Evolutionary conservation across 2,888 invertebrate genomes (phyloP).

Genomic region (Leptinotarsa tumamoca): DNA sequence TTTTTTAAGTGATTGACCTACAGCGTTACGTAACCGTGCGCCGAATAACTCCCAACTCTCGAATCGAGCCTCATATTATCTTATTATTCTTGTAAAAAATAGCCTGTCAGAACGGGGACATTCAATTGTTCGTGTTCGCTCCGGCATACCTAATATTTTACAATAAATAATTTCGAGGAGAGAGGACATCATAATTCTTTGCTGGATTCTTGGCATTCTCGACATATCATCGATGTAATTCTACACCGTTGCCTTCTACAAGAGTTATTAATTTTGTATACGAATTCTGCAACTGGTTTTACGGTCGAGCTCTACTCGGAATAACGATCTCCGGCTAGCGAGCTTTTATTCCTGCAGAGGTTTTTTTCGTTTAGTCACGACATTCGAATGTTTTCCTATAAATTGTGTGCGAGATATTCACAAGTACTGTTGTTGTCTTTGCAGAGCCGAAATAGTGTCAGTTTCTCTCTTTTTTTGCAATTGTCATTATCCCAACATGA

Average conservation of each 20-base stretch:
- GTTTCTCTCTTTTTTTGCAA: too few relatives aligned
- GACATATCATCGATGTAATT: conserved; percentile 57
- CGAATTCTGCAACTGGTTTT: conserved; percentile 62
- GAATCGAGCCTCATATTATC: conserved; percentile 10
- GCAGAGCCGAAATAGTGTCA: too few relatives aligned
- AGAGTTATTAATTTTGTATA: conserved; percentile 61
- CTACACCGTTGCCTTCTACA: conserved; percentile 57
- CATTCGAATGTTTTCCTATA: not conserved
- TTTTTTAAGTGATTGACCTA: conserved; percentile 21
- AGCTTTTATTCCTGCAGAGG: conserved; percentile 3
- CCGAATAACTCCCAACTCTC: conserved; percentile 3
- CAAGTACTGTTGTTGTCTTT: not conserved
- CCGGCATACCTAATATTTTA: conserved; percentile 37
- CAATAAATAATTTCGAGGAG: conserved; percentile 34
- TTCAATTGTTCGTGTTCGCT: conserved; percentile 37
- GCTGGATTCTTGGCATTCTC: conserved; percentile 51
- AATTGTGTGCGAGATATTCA: not conserved
- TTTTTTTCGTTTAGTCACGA: conserved; percentile 2
- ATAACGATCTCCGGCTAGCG: not conserved
- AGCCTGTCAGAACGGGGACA: conserved; percentile 22
- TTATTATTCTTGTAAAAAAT: conserved; percentile 24
- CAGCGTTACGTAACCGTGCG: conserved; percentile 12
- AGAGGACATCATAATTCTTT: conserved; percentile 47
- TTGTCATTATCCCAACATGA: too few relatives aligned
- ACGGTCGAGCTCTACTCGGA: conserved; percentile 39